Evolutionary conservation across 2,888 invertebrate species (phyloP).

Genomic region (Synanthedon myopaeformis): DNA sequence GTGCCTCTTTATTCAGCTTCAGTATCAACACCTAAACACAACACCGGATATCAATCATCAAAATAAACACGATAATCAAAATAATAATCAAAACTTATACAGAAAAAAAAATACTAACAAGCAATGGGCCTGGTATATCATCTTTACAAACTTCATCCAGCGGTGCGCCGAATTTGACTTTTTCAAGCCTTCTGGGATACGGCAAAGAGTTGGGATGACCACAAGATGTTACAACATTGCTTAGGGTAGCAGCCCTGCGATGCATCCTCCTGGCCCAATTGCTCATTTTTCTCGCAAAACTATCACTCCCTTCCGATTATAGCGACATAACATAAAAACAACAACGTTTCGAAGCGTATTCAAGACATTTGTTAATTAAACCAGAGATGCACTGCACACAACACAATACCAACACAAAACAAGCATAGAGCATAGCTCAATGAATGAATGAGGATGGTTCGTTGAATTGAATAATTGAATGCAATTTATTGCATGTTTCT

Average conservation of each 20-base stretch:
- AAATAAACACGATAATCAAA: not conserved
- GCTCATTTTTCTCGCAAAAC: conserved; percentile 70
- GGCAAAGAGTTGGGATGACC: conserved; percentile 85
- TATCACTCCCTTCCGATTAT: not conserved
- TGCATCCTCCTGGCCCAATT: conserved; percentile 94
- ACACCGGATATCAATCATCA: conserved; percentile 2
- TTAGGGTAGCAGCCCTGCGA: conserved; percentile 89
- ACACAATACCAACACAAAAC: too few species aligned
- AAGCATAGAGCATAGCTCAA: too few species aligned
- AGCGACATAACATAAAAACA: not conserved
- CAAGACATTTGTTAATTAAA: not conserved
- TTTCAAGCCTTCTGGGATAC: conserved; percentile 86
- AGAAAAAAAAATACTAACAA: conserved; percentile 71
- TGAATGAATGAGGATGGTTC: too few species aligned
- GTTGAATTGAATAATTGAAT: too few species aligned
- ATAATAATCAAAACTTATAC: conserved; percentile 3
- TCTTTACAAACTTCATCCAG: conserved; percentile 95
- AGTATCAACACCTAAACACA: conserved; percentile 83
- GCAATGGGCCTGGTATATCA: conserved; percentile 91
- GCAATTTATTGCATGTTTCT: too few species aligned
- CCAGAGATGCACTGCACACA: too few species aligned
- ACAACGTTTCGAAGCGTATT: not conserved
- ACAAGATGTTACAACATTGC: conserved; percentile 92
- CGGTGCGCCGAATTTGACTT: conserved; percentile 94
- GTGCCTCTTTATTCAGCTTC: conserved; percentile 95